Evolutionary conservation across 2,797 vertebrate species (phyloP), one percentile per base, ranked within the genome.

Genomic region (Miichthys miiuy): DNA sequence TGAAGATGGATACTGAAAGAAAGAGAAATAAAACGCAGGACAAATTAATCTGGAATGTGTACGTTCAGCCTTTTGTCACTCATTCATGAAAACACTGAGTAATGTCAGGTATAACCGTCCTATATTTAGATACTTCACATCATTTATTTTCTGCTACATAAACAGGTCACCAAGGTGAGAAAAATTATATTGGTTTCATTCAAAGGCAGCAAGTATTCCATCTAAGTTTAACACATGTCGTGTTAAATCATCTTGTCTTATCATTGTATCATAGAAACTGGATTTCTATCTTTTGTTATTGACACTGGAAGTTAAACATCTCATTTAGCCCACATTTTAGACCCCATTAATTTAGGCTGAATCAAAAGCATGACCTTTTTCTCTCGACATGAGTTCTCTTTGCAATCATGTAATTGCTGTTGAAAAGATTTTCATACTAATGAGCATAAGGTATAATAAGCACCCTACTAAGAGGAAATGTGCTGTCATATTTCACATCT

Each of bases 351-450:
- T 38, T 38, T 10, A 23, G 25, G 17, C 25, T 41, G 52, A 66
- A 58, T 77, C 27, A 56, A 60, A 46, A 25, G 41, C 27, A 8
- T 50, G 54, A 61, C 50, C 21, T 72, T 76, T 56, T 51, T 21
- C 76, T 57, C 67, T 67, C 71, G 20, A 23, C 77, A 61, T 2
- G 44, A 57, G 34, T 44, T 65, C 52, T 46, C 18, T 62, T 67
- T 61, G 68, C 58, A 72, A 48, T 77, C 72, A 68, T 61, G 2
- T 27, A 57, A 61, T 66, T 56, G 44, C 65, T 50, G 55, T 56
- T 77, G 2, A 12, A 34, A 75, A 55, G 27, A 58, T 42, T 30
- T 61, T 25, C 2, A 13, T 18, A 25, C 52, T 21, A 80, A 63
- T 13, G 18, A 66, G 44, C 41, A 51, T 60, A 41, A 58, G 41